Evolutionary conservation across 1,140 invertebrate genomes (phyloP), one percentile per base, ranked within the genome.

Genomic region (Atta colombica): DNA sequence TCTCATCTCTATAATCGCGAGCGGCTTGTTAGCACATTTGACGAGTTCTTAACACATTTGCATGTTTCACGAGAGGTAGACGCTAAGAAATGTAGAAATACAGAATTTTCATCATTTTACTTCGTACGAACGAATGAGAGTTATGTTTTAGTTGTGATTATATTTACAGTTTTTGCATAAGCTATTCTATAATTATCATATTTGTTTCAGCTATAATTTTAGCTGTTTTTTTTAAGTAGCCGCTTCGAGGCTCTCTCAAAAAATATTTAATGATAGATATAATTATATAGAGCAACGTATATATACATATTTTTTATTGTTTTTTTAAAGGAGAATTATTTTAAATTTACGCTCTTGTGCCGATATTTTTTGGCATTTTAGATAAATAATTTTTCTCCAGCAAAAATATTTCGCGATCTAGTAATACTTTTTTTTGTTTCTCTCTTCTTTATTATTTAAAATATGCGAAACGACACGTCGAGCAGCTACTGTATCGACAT

Each of bases 1-100:
- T 82, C 68, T 16, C 25, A 39, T 10, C 25, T 49, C 21, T 49
- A 21, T 25, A 60, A 60, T 74, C 68, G 39, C 39, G 18, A 35
- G 18, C 21, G 3, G 39, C 49, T 82, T 45, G 16, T 72, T 28
- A 69, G 25, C n/a, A 18, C 18, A 80, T 68, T 80, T 68, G n/a
- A 66, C 28, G 45, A 55, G 25, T 80, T 68, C 53, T 65, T 66
- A 66, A 16, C 21, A 18, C 21, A 21, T 25, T 45, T 18, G 51
- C 7, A 45, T 21, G 16, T 35, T 61, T 21, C 16, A 6, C 28
- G 75, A 63, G 31, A 16, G 25, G 25, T 12, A 3, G 18, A 35
- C 21, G 18, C 18, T n/a, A 35, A 51, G 8, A 28, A 77, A 61
- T 25, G 21, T 25, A 25, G n/a, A 69, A 69, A 49, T 4, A 25